Evolutionary conservation across 1,140 invertebrate species (phyloP), one percentile per base, ranked within the genome.

Genomic region (Solen grandis): DNA sequence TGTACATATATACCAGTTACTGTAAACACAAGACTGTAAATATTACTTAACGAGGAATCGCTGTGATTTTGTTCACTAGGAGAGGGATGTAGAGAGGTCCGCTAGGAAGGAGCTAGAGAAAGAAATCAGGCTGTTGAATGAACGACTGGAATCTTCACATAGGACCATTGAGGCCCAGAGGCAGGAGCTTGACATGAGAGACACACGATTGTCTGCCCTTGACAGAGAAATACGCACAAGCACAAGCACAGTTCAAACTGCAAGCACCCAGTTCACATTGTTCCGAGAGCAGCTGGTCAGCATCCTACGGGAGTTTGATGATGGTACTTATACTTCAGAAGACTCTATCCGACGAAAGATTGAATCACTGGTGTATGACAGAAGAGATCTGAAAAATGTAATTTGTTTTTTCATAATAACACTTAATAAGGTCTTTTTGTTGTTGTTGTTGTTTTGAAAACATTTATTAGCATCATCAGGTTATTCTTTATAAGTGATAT

Each of bases 201-300:
- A 91, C 33, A 35, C 68, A 14, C 84, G 87, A 5, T 79, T 90
- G 13, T 81, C 60, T 10, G 72, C 80, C 1, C 75, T 90, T 16
- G 87, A 90, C 27, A 55, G 80, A 19, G 88, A 90, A 33, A 83
- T 82, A 35, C 78, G 90, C 46, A 79, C 85, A 27, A 85, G 78
- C 13, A 62, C 85, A 4, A 84, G 88, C 55, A 83, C 73, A 68
- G 72, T 88, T 2, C 85, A 83, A 3, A 85, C 60, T 41, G 27
- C 84, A 19, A 70, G 86, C 31, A 88, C 85, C 29, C 86, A 88
- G 73, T 85, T 86, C 59, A 65, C 73, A 13, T 65, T 86, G 22
- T 91, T 92, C 76, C 86, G 84, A 38, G 91, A 92, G 66, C 85
- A 89, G 66, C 52, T 92, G 2, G 87, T 89, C 1, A 81, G 83